A percentile compares a stretch with the other conserved stretches of the same genome.
phyloP scores from a whole-genome alignment of 1,140 invertebrate species.

The Conus ventricosus region DNA sequence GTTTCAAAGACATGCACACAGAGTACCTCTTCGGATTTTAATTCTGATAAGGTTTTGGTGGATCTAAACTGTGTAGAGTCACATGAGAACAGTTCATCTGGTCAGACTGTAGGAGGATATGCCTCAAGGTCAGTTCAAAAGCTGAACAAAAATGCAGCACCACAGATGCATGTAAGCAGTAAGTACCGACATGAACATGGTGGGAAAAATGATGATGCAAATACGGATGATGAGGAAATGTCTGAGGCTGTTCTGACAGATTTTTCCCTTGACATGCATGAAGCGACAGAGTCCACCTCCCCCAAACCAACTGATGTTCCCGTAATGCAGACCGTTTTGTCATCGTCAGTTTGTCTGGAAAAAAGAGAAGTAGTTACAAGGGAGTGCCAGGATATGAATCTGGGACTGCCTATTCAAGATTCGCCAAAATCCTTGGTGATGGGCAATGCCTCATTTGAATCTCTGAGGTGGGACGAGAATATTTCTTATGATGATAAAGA shows the following conservation, averaged over 20 bases:
- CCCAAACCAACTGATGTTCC: neutral
- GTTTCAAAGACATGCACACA: neutral
- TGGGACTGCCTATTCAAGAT: neutral
- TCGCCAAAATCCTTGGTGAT: neutral
- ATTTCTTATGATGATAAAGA: constrained; percentile 13
- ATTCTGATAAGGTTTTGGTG: neutral
- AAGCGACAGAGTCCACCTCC: neutral
- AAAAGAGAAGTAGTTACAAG: neutral
- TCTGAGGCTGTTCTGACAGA: constrained; percentile 12
- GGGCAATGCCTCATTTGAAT: constrained; percentile 20
- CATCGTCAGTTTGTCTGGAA: neutral
- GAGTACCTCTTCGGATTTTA: neutral
- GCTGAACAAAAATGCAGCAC: neutral
- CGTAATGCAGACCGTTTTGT: neutral
- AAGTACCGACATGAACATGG: neutral
- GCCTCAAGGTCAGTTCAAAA: neutral
- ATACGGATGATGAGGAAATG: neutral
- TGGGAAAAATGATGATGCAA: neutral
- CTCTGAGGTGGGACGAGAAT: constrained; percentile 1
- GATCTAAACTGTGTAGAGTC: neutral
- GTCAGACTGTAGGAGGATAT: neutral
- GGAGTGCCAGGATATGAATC: neutral
- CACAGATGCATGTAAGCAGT: neutral
- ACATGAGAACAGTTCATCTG: neutral
- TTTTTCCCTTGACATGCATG: neutral